Evolutionary conservation across 2,888 invertebrate species (phyloP), one percentile per base, ranked within the genome.

Genomic region (Drosophila kuntzei): DNA sequence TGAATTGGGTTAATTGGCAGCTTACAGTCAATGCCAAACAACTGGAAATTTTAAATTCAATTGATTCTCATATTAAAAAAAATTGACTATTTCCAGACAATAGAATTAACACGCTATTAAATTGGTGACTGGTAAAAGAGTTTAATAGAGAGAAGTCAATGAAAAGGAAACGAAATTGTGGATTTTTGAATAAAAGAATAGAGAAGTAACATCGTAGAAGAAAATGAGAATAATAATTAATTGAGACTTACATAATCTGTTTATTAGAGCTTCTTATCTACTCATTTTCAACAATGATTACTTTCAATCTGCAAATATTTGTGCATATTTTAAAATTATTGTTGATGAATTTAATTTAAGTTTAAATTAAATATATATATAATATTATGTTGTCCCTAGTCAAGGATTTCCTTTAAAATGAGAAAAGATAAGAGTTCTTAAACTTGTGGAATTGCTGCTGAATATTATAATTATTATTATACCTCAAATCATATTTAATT

Each of bases 1-100:
- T 27, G 58, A 78, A 78, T 74, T 59, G 63, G 60, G 47, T 71
- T 71, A 71, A 58, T 74, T 59, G 68, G 16, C 59, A 73, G 68
- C 59, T 62, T 55, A 65, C 51, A 43, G 9, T 41, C 36, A 53
- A 57, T 57, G 12, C 16, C 51, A 58, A 63, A 43, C 39, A 18
- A 14, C 5, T 32, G 46, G 20, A 54, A 22, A 37, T 44, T 14
- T 43, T 32, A 53, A 50, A 41, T 46, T 20, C 29, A 25, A 46
- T 66, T 49, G 32, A 29, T 50, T 49, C 14, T 8, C 11, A 46
- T 29, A 18, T 43, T 9, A 8, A 27, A 43, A 49, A 34, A 27
- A 14, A 32, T 22, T 5, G 6, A 34, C 14, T 22, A 11, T 34
- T 14, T n/a, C 11, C 32, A 14, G 20, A 9, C 9, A 29, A 43